phyloP scores from a whole-genome alignment of 2,888 invertebrate genomes.

The Lochmaea crataegi region DNA sequence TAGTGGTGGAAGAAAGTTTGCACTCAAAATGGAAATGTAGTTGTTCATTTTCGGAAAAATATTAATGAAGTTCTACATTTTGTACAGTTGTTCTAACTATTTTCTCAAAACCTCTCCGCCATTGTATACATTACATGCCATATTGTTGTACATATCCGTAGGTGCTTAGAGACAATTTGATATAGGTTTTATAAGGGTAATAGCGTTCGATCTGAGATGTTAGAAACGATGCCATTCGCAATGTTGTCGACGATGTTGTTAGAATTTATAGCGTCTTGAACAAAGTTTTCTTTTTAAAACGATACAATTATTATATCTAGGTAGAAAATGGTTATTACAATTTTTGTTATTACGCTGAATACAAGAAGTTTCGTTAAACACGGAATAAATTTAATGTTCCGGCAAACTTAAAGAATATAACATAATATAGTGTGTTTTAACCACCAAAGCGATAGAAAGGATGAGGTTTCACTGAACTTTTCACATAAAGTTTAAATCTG shows the following conservation, averaged over 20 bases:
- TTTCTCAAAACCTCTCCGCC: background rate
- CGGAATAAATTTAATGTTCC: too few relatives aligned
- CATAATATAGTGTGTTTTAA: too few relatives aligned
- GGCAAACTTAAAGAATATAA: too few relatives aligned
- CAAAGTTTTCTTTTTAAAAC: background rate
- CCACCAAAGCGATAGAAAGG: too few relatives aligned
- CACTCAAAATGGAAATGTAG: too few relatives aligned
- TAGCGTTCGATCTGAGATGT: slow-evolving; percentile 44
- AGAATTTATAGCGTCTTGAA: slow-evolving; percentile 1
- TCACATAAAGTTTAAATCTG: too few relatives aligned
- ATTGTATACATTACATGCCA: slow-evolving; percentile 8
- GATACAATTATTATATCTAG: background rate
- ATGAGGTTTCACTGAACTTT: too few relatives aligned
- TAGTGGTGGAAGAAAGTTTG: too few relatives aligned
- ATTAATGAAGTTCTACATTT: background rate
- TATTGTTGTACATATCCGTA: slow-evolving; percentile 41
- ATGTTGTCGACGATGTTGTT: slow-evolving; percentile 20
- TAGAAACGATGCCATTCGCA: slow-evolving; percentile 35
- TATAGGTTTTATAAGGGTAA: slow-evolving; percentile 46
- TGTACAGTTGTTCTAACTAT: background rate
- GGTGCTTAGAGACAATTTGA: slow-evolving; percentile 2
- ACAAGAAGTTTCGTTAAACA: too few relatives aligned
- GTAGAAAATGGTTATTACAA: background rate
- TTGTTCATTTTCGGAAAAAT: background rate
- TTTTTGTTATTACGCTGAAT: too few relatives aligned